Conservation (phyloP, 1,140 invertebrate genomes). For the Drosophila obscura region DNA sequence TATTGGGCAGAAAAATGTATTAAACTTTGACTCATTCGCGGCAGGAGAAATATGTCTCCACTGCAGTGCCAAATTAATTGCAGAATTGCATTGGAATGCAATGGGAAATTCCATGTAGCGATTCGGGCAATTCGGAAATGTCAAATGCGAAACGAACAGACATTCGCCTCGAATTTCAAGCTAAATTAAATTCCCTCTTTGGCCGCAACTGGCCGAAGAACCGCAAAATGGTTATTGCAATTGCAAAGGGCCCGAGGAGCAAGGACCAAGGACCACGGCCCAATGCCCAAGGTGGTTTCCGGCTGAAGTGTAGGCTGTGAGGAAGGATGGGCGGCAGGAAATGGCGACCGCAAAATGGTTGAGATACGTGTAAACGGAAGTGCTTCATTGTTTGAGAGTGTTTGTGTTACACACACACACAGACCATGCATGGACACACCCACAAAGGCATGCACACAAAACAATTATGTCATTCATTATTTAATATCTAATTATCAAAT, state of each 20-base stretch:
- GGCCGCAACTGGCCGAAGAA: slow-evolving; percentile 38
- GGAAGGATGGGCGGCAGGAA: slow-evolving; percentile 37
- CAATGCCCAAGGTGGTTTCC: neutral
- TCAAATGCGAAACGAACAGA: neutral
- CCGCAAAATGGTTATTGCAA: slow-evolving; percentile 75
- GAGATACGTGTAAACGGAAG: slow-evolving; percentile 46
- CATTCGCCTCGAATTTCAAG: slow-evolving; percentile 45
- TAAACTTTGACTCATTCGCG: too few relatives aligned
- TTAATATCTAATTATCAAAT: slow-evolving; percentile 75
- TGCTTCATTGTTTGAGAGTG: slow-evolving; percentile 23
- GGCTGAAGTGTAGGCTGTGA: neutral
- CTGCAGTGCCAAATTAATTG: too few relatives aligned
- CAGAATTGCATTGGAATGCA: slow-evolving; percentile 8
- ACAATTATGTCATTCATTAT: slow-evolving; percentile 75
- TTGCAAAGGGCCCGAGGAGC: slow-evolving; percentile 40
- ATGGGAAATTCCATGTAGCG: slow-evolving; percentile 9
- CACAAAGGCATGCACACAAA: slow-evolving; percentile 13
- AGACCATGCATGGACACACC: neutral
- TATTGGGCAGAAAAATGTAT: neutral
- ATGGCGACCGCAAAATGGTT: slow-evolving; percentile 57
- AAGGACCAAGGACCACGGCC: too few relatives aligned
- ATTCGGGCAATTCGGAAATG: slow-evolving; percentile 11
- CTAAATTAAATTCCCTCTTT: slow-evolving; percentile 75
- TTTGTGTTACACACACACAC: slow-evolving; percentile 18
- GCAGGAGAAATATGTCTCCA: too few relatives aligned